Conservation (phyloP, 2,888 invertebrate genomes). For the Dioctria linearis region DNA sequence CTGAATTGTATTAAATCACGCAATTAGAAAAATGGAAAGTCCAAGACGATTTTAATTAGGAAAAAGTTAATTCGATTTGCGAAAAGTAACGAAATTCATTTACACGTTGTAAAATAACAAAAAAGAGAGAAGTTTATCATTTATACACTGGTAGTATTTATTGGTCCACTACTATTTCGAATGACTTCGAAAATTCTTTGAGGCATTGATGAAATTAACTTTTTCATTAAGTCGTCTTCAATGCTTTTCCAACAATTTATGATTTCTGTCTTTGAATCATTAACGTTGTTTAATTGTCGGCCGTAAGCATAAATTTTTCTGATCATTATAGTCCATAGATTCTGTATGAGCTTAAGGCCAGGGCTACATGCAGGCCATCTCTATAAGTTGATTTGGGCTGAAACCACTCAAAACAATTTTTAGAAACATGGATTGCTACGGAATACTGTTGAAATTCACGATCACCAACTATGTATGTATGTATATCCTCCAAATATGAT, state of each 20-base stretch:
- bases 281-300: not conserved
- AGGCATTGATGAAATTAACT: slow-evolving; percentile 12
- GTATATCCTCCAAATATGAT: too few relatives aligned
- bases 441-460: too few relatives aligned
- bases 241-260: not conserved
- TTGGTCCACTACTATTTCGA: slow-evolving; percentile 6
- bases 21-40: too few relatives aligned
- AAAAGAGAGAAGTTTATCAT: too few relatives aligned
- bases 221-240: slow-evolving; percentile 7
- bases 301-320: slow-evolving; percentile 4
- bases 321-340: not conserved
- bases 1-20: too few relatives aligned
- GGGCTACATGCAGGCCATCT: not conserved
- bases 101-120: too few relatives aligned
- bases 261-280: slow-evolving; percentile 7
- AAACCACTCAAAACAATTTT: too few relatives aligned
- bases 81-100: too few relatives aligned
- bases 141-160: not conserved
- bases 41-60: too few relatives aligned
- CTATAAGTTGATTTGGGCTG: not conserved
- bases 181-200: slow-evolving; percentile 17
- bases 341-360: not conserved
- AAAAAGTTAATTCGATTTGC: too few relatives aligned
- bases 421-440: not conserved
- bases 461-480: too few relatives aligned